These are phyloP conservation scores for Leptinotarsa defecta DNA, from an alignment of 1,140 invertebrate genomes.

Conservation along the genomic window DNA sequence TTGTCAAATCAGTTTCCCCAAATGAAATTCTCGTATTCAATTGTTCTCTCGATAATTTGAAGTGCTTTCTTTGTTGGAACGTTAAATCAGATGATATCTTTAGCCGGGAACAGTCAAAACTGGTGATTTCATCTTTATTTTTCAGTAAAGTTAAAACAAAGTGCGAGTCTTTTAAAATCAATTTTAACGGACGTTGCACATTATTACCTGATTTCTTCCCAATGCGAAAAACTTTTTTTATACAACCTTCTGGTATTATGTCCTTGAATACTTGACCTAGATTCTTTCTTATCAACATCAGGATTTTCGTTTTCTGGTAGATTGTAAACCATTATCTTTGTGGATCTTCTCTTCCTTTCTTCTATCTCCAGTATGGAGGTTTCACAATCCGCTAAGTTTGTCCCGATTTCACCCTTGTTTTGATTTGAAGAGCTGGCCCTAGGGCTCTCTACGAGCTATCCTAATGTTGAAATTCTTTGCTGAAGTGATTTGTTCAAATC, in stretches of 20 bases:
- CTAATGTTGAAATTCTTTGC: not conserved
- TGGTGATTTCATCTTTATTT: not conserved
- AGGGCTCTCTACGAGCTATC: not conserved
- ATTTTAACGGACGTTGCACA: not conserved
- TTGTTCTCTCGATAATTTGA: not conserved
- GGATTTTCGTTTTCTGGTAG: too few relatives aligned
- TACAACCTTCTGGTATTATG: not conserved
- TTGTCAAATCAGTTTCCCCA: too few relatives aligned
- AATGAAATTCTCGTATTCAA: too few relatives aligned
- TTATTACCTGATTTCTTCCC: not conserved
- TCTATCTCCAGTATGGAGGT: not conserved
- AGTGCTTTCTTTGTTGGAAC: not conserved
- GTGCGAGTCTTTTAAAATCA: not conserved
- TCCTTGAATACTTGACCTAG: too few relatives aligned
- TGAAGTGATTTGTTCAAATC: not conserved
- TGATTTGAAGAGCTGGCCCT: not conserved
- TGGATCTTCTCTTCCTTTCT: not conserved
- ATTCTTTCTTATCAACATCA: too few relatives aligned
- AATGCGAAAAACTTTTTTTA: constrained; percentile 1
- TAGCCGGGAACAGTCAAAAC: not conserved
- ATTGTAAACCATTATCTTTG: too few relatives aligned
- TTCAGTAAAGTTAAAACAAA: too few relatives aligned
- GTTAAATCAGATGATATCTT: not conserved
- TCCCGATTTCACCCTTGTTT: not conserved
- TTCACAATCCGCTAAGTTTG: not conserved